Evolutionary conservation across 2,888 invertebrate species (phyloP), one percentile per base, ranked within the genome.

Genomic region (Caenorhabditis plicata): DNA sequence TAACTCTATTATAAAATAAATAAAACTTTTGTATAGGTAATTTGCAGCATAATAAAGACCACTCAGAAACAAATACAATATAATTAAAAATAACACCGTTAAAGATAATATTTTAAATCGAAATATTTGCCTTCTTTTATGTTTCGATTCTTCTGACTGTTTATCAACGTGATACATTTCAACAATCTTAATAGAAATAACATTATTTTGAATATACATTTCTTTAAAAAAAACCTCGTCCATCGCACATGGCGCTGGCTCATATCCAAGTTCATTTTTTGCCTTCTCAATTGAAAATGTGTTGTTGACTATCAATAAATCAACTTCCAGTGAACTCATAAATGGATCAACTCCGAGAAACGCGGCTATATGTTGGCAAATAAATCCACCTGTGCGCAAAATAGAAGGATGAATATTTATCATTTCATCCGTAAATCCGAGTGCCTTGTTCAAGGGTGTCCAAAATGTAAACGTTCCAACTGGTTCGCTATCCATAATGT

Each of bases 401-500:
- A 47, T 5, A 3, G 2, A 25, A 8, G 27, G 29, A 2, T 48
- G 49, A 9, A 58, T 31, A 4, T 23, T 19, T 1, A 45, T 8
- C 35, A 42, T 36, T 2, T 33, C 5, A 0, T 31, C 19, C 0
- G 33, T 11, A 19, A 42, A 54, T 1, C 49, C 53, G 9, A 54
- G 32, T 1, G 36, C 52, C 1, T n/a, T 1, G 20, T 42, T 26
- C 1, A 60, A 33, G 19, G 53, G 60, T 13, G 45, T n/a, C 60
- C 60, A 60, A 39, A 60, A 60, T 0, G 46, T 22, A 41, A 54
- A 60, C 1, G 53, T 54, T 15, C 60, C 60, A n/a, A 31, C 27
- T 19, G 33, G 46, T 0, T 53, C 15, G 2, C 19, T 4, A 31
- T 60, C 60, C 42, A 60, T 42, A 11, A 60, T 60, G 26, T 60